These are phyloP conservation scores for Agrilus biguttatus DNA, from an alignment of 2,888 invertebrate genomes.

Conservation along the genomic window DNA sequence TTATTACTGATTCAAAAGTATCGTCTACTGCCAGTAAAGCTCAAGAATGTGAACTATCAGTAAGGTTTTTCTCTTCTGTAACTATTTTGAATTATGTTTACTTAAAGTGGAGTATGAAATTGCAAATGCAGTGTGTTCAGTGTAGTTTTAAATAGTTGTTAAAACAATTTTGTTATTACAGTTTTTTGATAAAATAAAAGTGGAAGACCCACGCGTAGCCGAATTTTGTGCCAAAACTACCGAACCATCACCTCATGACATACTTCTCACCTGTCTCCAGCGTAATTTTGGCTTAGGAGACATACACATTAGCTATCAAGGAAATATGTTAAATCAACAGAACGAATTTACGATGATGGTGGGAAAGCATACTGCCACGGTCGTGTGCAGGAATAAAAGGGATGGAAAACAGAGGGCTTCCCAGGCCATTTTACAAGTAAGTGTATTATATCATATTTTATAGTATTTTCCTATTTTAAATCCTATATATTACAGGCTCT, in stretches of 20 bases:
- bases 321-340: slow-evolving; percentile 72
- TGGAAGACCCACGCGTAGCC: slow-evolving; percentile 86
- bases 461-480: neutral
- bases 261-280: slow-evolving; percentile 81
- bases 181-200: slow-evolving; percentile 86
- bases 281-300: slow-evolving; percentile 86
- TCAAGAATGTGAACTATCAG: slow-evolving; percentile 37
- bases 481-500: slow-evolving; percentile 27
- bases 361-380: slow-evolving; percentile 80
- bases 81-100: neutral
- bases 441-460: neutral
- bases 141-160: too few species aligned
- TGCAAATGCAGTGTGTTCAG: too few species aligned
- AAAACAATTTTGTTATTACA: slow-evolving; percentile 23
- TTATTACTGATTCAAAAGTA: slow-evolving; percentile 44
- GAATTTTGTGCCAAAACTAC: slow-evolving; percentile 95
- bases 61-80: slow-evolving; percentile 14
- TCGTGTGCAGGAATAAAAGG: slow-evolving; percentile 89
- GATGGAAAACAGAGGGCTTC: slow-evolving; percentile 94
- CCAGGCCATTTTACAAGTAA: slow-evolving; percentile 78
- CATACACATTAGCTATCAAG: slow-evolving; percentile 70
- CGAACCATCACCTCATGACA: slow-evolving; percentile 89
- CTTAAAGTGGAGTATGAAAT: neutral
- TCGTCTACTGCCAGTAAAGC: slow-evolving; percentile 31
- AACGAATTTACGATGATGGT: slow-evolving; percentile 92